Percentiles rank a stretch among this genome's conserved stretches.
phyloP scores from a whole-genome alignment of 2,888 invertebrate species.

The Gymnoscelis rufifasciata region DNA sequence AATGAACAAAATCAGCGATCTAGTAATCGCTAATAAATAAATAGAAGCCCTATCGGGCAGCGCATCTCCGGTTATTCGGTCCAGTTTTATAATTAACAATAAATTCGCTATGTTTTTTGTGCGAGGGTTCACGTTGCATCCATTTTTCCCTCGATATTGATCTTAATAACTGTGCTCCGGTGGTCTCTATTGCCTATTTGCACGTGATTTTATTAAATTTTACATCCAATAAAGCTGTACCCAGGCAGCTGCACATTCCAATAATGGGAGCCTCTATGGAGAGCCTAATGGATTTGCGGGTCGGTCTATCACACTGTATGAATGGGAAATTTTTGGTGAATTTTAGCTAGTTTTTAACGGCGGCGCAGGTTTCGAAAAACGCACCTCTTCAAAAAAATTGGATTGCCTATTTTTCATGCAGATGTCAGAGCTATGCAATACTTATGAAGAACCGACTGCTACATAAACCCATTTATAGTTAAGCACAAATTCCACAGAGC shows the following conservation, averaged over 20 bases:
- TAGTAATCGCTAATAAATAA: conserved; percentile 61
- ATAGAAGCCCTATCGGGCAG: conserved; percentile 70
- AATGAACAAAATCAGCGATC: conserved; percentile 8
- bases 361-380: too few species aligned
- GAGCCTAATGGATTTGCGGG: background rate
- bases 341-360: too few species aligned
- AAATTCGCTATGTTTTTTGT: conserved; percentile 76
- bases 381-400: too few species aligned
- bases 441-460: too few species aligned
- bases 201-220: conserved; percentile 29
- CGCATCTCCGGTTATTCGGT: conserved; percentile 74
- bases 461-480: too few species aligned
- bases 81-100: conserved; percentile 79
- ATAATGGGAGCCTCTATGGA: background rate
- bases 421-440: too few species aligned
- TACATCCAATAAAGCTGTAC: conserved; percentile 10
- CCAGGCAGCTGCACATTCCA: conserved; percentile 5
- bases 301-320: background rate
- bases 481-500: too few species aligned
- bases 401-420: too few species aligned
- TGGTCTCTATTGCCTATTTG: conserved; percentile 47
- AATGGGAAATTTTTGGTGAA: too few species aligned
- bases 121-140: conserved; percentile 51
- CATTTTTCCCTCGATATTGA: conserved; percentile 69
- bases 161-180: conserved; percentile 62